These are phyloP conservation scores for Ganaspis sp. DNA, from an alignment of 1,140 invertebrate species.

Conservation along the genomic window DNA sequence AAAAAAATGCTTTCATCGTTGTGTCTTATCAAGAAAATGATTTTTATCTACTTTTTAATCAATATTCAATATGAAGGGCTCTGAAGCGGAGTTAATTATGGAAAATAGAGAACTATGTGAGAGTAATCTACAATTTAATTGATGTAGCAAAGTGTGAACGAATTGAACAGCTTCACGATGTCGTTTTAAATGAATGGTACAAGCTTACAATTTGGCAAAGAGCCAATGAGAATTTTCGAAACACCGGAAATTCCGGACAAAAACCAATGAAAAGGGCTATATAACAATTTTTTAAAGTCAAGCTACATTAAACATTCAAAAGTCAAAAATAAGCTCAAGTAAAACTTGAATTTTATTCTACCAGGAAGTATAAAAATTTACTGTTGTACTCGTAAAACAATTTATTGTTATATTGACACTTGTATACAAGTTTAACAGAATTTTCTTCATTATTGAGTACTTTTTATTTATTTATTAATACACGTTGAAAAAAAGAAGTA, in stretches of 20 bases:
- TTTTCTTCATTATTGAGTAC: too few relatives aligned
- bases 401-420: too few relatives aligned
- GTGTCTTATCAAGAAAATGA: not conserved
- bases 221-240: constrained; percentile 42
- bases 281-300: not conserved
- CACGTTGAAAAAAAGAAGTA: too few relatives aligned
- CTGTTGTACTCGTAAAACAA: too few relatives aligned
- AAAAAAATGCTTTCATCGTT: not conserved
- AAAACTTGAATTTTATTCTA: too few relatives aligned
- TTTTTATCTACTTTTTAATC: not conserved
- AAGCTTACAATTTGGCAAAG: constrained; percentile 38
- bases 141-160: constrained; percentile 33
- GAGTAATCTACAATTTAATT: constrained; percentile 29
- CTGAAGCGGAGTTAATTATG: too few relatives aligned
- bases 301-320: not conserved
- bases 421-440: too few relatives aligned
- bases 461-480: too few relatives aligned
- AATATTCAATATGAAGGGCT: not conserved
- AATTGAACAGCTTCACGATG: constrained; percentile 39
- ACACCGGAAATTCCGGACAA: not conserved
- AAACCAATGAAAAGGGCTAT: constrained; percentile 4
- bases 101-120: not conserved
- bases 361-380: too few relatives aligned
- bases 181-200: constrained; percentile 41
- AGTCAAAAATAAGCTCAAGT: too few relatives aligned